A percentile compares a stretch with the other conserved stretches of the same genome.
phyloP scores from a whole-genome alignment of 1,140 invertebrate species.

The Zaprionus taronus region DNA sequence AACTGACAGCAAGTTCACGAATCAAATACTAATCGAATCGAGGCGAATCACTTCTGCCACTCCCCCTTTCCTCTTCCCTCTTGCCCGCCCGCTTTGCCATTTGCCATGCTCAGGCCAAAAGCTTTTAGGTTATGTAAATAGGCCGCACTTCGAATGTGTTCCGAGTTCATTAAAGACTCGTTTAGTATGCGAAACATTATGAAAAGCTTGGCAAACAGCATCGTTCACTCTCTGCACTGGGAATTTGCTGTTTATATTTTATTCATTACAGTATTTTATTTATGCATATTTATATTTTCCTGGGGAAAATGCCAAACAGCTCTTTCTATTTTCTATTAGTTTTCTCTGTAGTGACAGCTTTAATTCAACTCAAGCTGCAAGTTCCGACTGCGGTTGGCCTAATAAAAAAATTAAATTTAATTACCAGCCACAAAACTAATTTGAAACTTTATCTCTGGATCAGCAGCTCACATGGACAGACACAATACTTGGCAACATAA shows the following conservation, averaged over 20 bases:
- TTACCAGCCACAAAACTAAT: constrained; percentile 81
- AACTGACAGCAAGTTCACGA: constrained; percentile 72
- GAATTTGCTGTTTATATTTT: neutral
- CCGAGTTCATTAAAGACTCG: constrained; percentile 4
- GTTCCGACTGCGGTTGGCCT: constrained; percentile 47
- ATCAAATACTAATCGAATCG: constrained; percentile 75
- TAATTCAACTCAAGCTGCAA: constrained; percentile 1
- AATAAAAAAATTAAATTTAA: constrained; percentile 82
- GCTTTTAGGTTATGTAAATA: constrained; percentile 58
- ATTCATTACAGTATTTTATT: neutral
- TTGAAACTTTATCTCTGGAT: constrained; percentile 79
- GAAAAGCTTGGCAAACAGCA: neutral
- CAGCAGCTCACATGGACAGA: constrained; percentile 44
- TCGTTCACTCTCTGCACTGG: too few relatives aligned
- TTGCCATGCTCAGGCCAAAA: constrained; percentile 31
- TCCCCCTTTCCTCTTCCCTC: neutral
- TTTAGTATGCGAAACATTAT: neutral
- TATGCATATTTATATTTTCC: neutral
- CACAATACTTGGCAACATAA: constrained; percentile 73
- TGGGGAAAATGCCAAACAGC: neutral
- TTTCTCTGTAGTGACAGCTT: neutral
- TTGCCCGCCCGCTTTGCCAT: constrained; percentile 8
- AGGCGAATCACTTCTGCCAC: neutral
- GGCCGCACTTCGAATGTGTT: neutral
- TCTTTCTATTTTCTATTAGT: neutral